Base-by-base conservation (phyloP, 1,140 invertebrate genomes). In the Drosophila serrata region DNA sequence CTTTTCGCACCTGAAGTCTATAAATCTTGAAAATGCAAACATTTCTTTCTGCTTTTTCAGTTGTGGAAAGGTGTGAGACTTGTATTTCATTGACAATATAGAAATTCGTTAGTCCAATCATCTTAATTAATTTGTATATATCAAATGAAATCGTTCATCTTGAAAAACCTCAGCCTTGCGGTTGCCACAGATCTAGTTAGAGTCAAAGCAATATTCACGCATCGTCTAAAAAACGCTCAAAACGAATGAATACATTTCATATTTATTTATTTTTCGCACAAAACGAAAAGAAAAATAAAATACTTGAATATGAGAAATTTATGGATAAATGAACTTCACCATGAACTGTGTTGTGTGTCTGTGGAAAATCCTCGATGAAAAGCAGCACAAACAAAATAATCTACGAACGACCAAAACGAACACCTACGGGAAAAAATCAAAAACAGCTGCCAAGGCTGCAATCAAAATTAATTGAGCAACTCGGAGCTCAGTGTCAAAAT, bases 381-480 rank as follows among this genome's bases (percentile, higher is more conserved):
- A 53, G 56, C 61, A 53, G 56, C 39, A 42, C 78, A 76, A 57
- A 59, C 33, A 56, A 37, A 77, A 72, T 55, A 29, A 61, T 46
- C 43, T 49, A 62, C 51, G 39, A 40, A 56, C 56, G 43, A 35
- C 56, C 56, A 82, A 51, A 40, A 56, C 56, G 43, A 35, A 60
- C 56, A 82, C 56, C 70, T 73, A 88, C 80, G 62, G 40, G 29
- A 40, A 59, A 40, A 59, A 72, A 77, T 46, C 75, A 69, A 63
- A 58, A 70, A 69, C 84, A 88, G 80, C 85, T 87, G 85, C 85
- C 85, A 88, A 90, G 85, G 85, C 70, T 90, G 81, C 85, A 88
- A 79, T 90, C 81, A 75, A 79, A 88, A 88, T 90, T 88, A 88
- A 88, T 88, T 90, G 85, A 90, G 85, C 77, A 82, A 72, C 77